A percentile compares a stretch with the other conserved stretches of the same genome.
phyloP scores from a whole-genome alignment of 2,113 vertebrate species.

The Clarias magur region DNA sequence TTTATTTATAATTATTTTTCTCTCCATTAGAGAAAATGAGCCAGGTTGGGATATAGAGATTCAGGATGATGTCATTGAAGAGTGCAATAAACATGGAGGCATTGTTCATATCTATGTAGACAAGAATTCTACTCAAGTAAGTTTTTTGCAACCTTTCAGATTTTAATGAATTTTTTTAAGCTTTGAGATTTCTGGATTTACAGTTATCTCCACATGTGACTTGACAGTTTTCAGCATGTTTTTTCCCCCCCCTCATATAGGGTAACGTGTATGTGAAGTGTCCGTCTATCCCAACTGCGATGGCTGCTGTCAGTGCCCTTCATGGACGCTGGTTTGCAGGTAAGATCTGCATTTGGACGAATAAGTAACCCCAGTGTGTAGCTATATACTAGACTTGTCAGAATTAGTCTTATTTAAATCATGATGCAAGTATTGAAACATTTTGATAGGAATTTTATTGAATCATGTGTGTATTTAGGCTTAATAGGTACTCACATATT shows the following conservation, averaged over 20 bases:
- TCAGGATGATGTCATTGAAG: conserved; percentile 97
- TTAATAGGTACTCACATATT: not conserved
- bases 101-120: conserved; percentile 98
- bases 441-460: not conserved
- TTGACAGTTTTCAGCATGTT: not conserved
- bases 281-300: conserved; percentile 91
- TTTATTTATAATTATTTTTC: not conserved
- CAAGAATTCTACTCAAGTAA: conserved; percentile 95
- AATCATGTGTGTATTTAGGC: not conserved
- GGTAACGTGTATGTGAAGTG: conserved; percentile 99
- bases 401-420: not conserved
- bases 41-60: conserved; percentile 94
- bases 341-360: conserved; percentile 51
- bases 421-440: not conserved
- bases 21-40: conserved; percentile 84
- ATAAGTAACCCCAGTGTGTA: not conserved
- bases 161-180: not conserved
- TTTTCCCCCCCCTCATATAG: conserved; percentile 61
- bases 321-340: conserved; percentile 99
- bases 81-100: conserved; percentile 98
- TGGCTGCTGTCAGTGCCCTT: conserved; percentile 90
- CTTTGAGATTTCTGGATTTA: not conserved
- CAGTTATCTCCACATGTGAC: not conserved
- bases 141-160: not conserved
- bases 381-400: not conserved